Conservation (phyloP, 2,888 invertebrate genomes). For the Amblyjoppa fuscipennis region DNA sequence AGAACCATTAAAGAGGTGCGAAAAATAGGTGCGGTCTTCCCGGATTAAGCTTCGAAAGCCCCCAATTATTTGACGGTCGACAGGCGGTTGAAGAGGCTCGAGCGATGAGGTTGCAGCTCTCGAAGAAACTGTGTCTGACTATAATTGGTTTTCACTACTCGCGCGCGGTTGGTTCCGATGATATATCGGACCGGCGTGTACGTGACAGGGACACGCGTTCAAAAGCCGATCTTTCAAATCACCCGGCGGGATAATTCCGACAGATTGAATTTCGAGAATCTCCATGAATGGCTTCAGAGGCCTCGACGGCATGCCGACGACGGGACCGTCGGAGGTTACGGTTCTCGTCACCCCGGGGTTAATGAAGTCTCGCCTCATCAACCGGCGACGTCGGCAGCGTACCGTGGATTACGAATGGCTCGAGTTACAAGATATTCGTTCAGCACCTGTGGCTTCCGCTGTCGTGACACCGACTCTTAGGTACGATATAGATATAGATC, state of each 20-base stretch:
- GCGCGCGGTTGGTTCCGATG: neutral
- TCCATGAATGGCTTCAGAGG: conserved; percentile 35
- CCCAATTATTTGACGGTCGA: neutral
- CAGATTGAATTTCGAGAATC: conserved; percentile 55
- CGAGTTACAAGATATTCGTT: conserved; percentile 59
- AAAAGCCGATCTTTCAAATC: conserved; percentile 50
- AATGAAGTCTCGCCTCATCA: conserved; percentile 77
- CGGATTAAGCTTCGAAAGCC: neutral
- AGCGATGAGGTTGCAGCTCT: neutral
- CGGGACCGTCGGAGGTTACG: conserved; percentile 38
- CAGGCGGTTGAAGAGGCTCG: neutral
- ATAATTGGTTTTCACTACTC: conserved; percentile 13
- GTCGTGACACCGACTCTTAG: conserved; percentile 29
- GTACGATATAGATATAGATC: neutral
- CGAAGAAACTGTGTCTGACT: neutral
- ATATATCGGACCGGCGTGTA: neutral
- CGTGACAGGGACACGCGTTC: conserved; percentile 14
- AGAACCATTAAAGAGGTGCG: neutral
- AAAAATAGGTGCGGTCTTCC: neutral
- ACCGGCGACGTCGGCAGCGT: conserved; percentile 60
- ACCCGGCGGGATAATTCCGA: conserved; percentile 50
- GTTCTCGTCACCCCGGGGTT: conserved; percentile 70
- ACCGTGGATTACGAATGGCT: conserved; percentile 43
- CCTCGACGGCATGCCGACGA: conserved; percentile 22
- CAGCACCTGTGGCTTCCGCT: conserved; percentile 65